Conservation (phyloP, 2,113 vertebrate genomes). For the Pungitius pungitius region DNA sequence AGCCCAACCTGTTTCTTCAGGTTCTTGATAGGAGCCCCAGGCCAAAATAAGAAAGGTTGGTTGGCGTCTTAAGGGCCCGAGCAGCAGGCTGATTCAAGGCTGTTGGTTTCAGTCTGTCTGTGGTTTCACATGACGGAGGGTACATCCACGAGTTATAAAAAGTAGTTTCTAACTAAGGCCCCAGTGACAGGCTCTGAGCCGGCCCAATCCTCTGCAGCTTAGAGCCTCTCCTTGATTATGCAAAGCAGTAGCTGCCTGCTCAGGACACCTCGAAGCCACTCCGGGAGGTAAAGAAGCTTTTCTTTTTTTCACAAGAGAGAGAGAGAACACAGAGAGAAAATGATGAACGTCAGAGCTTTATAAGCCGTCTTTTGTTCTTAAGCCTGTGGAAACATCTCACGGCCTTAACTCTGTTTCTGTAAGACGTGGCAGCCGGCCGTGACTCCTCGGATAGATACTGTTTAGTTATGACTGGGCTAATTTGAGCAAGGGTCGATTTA, state of each 20-base stretch:
- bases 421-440: constrained; percentile 44
- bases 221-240: constrained; percentile 70
- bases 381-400: constrained; percentile 55
- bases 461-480: constrained; percentile 55
- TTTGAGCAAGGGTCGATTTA: constrained; percentile 56
- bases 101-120: constrained; percentile 1
- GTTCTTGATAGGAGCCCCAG: not conserved
- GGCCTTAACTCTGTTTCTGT: constrained; percentile 57
- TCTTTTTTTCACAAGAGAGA: constrained; percentile 51
- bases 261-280: constrained; percentile 69
- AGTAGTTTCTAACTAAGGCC: constrained; percentile 30
- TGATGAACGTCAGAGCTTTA: constrained; percentile 62
- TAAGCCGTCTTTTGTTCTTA: constrained; percentile 68
- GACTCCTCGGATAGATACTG: constrained; percentile 39
- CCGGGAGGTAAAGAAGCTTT: constrained; percentile 72
- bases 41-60: not conserved
- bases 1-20: not conserved
- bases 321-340: constrained; percentile 55
- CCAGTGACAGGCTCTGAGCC: constrained; percentile 48
- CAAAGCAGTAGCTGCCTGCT: constrained; percentile 67
- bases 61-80: not conserved
- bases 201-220: constrained; percentile 50
- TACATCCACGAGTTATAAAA: constrained; percentile 33
- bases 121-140: not conserved
- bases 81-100: not conserved